Evolutionary conservation across 92 coral and sea anemone genomes (phyloP).

Genomic region (Pocillopora grandis): DNA sequence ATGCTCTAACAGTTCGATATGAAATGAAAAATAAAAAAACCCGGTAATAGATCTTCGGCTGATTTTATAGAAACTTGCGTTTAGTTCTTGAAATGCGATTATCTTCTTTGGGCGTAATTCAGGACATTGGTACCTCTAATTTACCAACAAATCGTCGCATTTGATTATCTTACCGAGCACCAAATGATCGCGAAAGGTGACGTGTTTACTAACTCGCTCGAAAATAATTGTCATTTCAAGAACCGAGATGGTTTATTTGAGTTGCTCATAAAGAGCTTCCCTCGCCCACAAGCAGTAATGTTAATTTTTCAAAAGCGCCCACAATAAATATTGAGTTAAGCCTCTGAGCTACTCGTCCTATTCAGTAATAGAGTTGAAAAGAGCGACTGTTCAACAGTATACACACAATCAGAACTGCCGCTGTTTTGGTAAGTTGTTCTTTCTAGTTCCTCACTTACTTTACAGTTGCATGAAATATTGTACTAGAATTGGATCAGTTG

Average conservation of each 20-base stretch:
- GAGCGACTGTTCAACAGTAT: background rate
- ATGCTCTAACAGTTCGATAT: too few relatives aligned
- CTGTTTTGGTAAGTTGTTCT: too few relatives aligned
- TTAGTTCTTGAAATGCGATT: background rate
- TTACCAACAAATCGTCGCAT: background rate
- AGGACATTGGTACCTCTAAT: constrained; percentile 22
- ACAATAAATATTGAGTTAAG: background rate
- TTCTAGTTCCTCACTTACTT: too few relatives aligned
- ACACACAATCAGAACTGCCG: too few relatives aligned
- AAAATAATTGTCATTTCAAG: constrained; percentile 11
- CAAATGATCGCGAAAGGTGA: constrained; percentile 1
- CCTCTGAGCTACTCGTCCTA: background rate
- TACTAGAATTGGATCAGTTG: background rate
- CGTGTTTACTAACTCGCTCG: constrained; percentile 14
- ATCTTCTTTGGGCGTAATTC: constrained; percentile 2
- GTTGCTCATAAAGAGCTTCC: background rate
- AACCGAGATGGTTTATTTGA: background rate
- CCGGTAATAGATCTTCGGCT: too few relatives aligned
- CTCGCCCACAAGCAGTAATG: constrained; percentile 7
- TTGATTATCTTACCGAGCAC: constrained; percentile 13
- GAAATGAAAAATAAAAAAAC: too few relatives aligned
- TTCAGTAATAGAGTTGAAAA: background rate
- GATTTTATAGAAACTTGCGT: background rate
- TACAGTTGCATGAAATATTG: background rate
- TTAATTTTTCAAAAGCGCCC: background rate